A percentile compares a stretch with the other conserved stretches of the same genome.
phyloP scores from a whole-genome alignment of 2,797 vertebrate genomes.

The Iguana delicatissima region DNA sequence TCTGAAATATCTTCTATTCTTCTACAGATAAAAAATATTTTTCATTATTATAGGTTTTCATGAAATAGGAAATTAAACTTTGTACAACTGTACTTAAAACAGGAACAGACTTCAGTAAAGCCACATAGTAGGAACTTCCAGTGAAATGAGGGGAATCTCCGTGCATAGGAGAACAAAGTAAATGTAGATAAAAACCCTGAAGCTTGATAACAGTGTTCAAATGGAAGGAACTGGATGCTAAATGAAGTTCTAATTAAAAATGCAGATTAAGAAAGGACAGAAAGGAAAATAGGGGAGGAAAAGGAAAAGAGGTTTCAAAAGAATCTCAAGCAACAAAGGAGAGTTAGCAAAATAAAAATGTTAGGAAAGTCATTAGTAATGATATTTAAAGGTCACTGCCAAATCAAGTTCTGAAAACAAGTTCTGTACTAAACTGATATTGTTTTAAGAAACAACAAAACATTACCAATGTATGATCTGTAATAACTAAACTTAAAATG shows the following conservation, averaged over 20 bases:
- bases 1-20: neutral
- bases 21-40: neutral
- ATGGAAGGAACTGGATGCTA: neutral
- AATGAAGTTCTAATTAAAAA: constrained; percentile 16
- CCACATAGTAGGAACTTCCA: neutral
- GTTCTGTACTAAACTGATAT: neutral
- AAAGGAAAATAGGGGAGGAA: neutral
- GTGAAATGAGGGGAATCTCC: neutral
- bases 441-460: neutral
- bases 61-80: neutral
- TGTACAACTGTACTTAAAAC: neutral
- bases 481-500: neutral
- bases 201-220: neutral
- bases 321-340: constrained; percentile 1
- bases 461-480: neutral
- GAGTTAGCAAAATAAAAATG: neutral
- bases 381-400: neutral
- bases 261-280: neutral
- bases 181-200: constrained; percentile 17
- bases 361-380: neutral
- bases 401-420: neutral
- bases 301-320: neutral
- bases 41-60: neutral
- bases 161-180: neutral
- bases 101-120: neutral